Evolutionary conservation across 1,140 invertebrate species (phyloP).

Genomic region (Panagrolaimus sp.): DNA sequence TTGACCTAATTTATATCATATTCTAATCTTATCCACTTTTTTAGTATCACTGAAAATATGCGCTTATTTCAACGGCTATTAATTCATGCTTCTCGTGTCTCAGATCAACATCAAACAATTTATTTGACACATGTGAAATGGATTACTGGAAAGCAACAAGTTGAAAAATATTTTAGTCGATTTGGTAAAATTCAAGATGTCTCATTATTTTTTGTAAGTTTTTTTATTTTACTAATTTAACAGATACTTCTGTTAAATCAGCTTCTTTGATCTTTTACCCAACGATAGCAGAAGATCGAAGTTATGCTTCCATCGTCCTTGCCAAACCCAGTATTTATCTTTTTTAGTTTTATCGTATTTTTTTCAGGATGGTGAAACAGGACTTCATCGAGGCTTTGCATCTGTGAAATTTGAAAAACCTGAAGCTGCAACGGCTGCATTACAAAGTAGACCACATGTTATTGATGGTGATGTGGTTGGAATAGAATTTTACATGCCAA

Average conservation of each 20-base stretch:
- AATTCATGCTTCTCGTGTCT: too few species aligned
- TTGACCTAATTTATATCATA: too few species aligned
- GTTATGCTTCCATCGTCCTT: too few species aligned
- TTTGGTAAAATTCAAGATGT: constrained; percentile 50
- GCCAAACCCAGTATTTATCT: neutral
- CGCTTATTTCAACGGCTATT: too few species aligned
- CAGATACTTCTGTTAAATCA: neutral
- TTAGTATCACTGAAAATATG: too few species aligned
- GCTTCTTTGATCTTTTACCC: too few species aligned
- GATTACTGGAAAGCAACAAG: constrained; percentile 42
- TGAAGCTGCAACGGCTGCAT: constrained; percentile 41
- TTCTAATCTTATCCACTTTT: too few species aligned
- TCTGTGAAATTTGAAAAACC: constrained; percentile 45
- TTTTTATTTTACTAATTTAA: constrained; percentile 20
- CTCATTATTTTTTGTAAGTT: constrained; percentile 51
- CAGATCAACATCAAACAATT: constrained; percentile 34
- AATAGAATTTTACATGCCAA: constrained; percentile 42
- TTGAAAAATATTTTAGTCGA: constrained; percentile 52
- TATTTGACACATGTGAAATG: constrained; percentile 55
- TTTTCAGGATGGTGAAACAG: constrained; percentile 51
- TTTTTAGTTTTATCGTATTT: constrained; percentile 9
- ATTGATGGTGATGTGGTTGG: constrained; percentile 54
- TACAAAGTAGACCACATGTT: constrained; percentile 50
- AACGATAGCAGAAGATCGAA: too few species aligned
- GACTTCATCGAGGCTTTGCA: constrained; percentile 56